A percentile compares a stretch with the other conserved stretches of the same genome.
Conservation (phyloP, 2,113 vertebrate genomes). For the Leptobrachium ailaonicum region DNA sequence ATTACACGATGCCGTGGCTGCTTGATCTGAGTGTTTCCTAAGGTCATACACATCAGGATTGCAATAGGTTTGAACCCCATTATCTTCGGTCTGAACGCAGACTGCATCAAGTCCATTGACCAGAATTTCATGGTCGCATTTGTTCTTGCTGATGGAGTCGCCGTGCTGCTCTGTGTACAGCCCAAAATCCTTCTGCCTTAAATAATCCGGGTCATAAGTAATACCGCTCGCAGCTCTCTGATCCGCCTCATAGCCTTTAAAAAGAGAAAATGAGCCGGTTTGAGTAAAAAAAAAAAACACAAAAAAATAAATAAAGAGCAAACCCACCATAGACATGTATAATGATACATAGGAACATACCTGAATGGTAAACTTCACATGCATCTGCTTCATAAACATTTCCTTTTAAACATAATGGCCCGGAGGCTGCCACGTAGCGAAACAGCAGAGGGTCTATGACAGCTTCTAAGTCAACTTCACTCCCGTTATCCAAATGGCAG, state of each 20-base stretch:
- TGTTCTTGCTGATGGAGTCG: constrained; percentile 71
- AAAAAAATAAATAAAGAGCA: not conserved
- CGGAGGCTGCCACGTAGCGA: constrained; percentile 77
- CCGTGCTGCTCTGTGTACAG: constrained; percentile 62
- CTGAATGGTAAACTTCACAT: constrained; percentile 63
- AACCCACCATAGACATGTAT: not conserved
- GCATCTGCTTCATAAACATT: constrained; percentile 71
- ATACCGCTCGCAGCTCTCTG: constrained; percentile 67
- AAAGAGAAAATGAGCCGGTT: not conserved
- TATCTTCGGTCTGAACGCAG: constrained; percentile 64
- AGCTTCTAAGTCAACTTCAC: constrained; percentile 84
- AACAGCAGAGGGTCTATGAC: constrained; percentile 82
- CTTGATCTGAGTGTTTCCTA: constrained; percentile 62
- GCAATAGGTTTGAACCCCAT: constrained; percentile 57
- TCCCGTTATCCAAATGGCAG: constrained; percentile 83
- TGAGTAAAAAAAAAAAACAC: not conserved
- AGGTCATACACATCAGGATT: constrained; percentile 66
- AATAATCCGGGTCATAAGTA: constrained; percentile 65
- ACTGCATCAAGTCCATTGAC: constrained; percentile 55
- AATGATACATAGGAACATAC: constrained; percentile 54
- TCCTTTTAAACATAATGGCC: constrained; percentile 76
- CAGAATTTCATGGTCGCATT: constrained; percentile 53
- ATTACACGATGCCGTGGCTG: constrained; percentile 51
- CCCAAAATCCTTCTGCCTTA: constrained; percentile 74
- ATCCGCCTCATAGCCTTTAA: constrained; percentile 74